Evolutionary conservation across 2,113 vertebrate species (phyloP).

Genomic region (Oncorhynchus nerka): DNA sequence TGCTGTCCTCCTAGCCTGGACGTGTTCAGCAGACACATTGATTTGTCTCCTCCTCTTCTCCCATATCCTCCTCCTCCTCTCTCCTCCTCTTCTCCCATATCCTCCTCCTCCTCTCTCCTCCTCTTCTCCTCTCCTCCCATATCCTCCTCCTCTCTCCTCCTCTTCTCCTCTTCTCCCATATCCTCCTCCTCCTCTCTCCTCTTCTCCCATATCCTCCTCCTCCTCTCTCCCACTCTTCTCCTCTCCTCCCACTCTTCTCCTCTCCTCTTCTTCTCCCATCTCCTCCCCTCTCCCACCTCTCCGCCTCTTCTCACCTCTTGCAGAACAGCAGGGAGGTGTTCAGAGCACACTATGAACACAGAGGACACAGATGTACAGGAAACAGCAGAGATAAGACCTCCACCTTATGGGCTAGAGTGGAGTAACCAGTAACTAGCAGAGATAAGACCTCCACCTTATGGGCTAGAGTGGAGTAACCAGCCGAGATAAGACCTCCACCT

Average conservation of each 20-base stretch:
- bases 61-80: slow-evolving; percentile 5
- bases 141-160: no score
- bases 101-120: slow-evolving; percentile 3
- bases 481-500: no score
- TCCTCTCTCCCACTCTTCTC: no score
- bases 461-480: no score
- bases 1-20: slow-evolving; percentile 4
- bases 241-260: no score
- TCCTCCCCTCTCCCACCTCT: no score
- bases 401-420: slow-evolving; percentile 10
- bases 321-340: slow-evolving; percentile 54
- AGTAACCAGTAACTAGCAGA: no score
- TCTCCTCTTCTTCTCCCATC: no score
- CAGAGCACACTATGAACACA: slow-evolving; percentile 37
- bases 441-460: no score
- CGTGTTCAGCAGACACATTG: slow-evolving; percentile 37
- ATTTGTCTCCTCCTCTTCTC: slow-evolving; percentile 26
- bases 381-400: slow-evolving; percentile 30
- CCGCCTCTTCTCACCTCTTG: slow-evolving; percentile 32
- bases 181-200: background rate
- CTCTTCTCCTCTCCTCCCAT: no score
- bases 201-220: no score
- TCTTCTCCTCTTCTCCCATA: no score
- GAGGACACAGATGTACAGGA: slow-evolving; percentile 18
- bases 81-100: background rate